Evolutionary conservation across 2,797 vertebrate genomes (phyloP).

Genomic region (Myiotriccus ornatus): DNA sequence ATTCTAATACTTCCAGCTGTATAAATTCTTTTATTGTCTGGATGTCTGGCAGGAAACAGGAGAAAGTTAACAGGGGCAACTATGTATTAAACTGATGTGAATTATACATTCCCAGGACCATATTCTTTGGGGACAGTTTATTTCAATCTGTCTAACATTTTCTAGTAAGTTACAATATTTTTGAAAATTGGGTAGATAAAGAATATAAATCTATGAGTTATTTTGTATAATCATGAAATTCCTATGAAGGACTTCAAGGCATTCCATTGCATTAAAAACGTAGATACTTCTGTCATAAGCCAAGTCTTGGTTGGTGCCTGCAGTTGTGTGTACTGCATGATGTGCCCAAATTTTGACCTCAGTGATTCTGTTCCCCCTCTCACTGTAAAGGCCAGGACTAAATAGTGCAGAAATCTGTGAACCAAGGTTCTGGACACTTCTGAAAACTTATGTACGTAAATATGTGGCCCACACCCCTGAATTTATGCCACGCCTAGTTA

Average conservation of each 20-base stretch:
- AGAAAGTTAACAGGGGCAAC: constrained; percentile 79
- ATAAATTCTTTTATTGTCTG: constrained; percentile 90
- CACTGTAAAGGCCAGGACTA: neutral
- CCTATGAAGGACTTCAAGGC: neutral
- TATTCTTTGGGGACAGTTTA: constrained; percentile 56
- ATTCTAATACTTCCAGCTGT: constrained; percentile 84
- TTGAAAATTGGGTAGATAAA: constrained; percentile 40
- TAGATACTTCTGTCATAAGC: neutral
- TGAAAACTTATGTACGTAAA: neutral
- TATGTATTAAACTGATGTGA: constrained; percentile 74
- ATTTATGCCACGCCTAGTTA: constrained; percentile 1
- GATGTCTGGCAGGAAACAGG: constrained; percentile 83
- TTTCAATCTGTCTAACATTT: constrained; percentile 41
- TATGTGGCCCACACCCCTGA: constrained; percentile 27
- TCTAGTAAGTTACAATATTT: constrained; percentile 43
- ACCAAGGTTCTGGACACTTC: neutral
- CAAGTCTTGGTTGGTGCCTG: neutral
- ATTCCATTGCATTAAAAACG: constrained; percentile 20
- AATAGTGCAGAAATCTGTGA: neutral
- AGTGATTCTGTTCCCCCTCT: neutral
- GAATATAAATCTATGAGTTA: neutral
- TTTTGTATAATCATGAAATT: constrained; percentile 4
- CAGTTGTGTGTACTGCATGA: neutral
- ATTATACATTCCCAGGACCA: constrained; percentile 70
- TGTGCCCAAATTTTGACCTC: neutral